Evolutionary conservation across 92 coral and sea anemone genomes (phyloP), one percentile per base, ranked within the genome.

Genomic region (Chrysogorgia sp.): DNA sequence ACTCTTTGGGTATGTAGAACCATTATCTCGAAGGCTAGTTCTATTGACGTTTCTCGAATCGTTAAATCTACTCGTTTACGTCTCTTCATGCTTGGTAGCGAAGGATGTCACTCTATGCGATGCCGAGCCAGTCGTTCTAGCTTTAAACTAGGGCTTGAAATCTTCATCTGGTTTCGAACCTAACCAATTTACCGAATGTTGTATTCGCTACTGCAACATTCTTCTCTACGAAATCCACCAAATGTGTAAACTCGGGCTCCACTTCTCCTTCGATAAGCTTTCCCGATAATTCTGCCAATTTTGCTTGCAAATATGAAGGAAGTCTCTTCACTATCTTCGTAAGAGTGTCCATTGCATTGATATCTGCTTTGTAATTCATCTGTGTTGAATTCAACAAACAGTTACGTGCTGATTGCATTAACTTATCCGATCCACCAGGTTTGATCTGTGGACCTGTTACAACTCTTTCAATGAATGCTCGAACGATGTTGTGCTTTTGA

Each of bases 201-300:
- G 40, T 21, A 10, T 17, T 64, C 29, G 20, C 37, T 40, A 17
- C 20, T n/a, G n/a, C 31, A 2, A 85, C 89, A 22, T 43, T 61
- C 69, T 69, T 70, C 29, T 49, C 81, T 1, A 81, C 83, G 32
- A 81, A 87, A 7, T 63, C 80, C 0, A 75, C 58, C 26, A 85
- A 43, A 65, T 79, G 43, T 17, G 31, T 28, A 64, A 85, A 85
- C 1, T 9, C 60, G 7, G 88, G 86, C n/a, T 83, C 86, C 1
- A 17, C 37, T 17, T 69, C 88, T 0, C 20, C 37, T 31, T 55
- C 64, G 10, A 83, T 43, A 24, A 86, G 65, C 26, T 47, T 76
- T 2, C 78, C 66, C 1, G 91, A 71, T 8, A 34, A 75, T 20
- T 84, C 83, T 0, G 87, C 89, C 96, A 87, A 84, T 22, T 78